A percentile compares a stretch with the other conserved stretches of the same genome.
Conservation (phyloP, 2,797 vertebrate genomes). For the Sarcoramphus papa region DNA sequence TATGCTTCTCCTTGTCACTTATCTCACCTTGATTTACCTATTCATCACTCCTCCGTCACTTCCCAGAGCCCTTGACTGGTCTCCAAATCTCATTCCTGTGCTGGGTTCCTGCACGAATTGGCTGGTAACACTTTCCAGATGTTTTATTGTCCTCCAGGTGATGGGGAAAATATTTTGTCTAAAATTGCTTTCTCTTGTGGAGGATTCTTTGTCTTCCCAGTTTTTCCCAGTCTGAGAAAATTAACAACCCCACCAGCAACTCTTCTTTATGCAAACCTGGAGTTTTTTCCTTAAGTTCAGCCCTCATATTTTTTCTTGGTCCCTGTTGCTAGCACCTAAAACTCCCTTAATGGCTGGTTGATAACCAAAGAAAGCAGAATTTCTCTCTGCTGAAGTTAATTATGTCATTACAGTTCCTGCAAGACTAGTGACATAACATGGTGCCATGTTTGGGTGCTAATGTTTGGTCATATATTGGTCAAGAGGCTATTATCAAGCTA, state of each 20-base stretch:
- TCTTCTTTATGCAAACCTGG: not conserved
- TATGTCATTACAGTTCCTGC: not conserved
- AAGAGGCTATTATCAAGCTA: not conserved
- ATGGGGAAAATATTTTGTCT: not conserved
- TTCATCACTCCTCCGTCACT: not conserved
- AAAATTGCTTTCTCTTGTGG: not conserved
- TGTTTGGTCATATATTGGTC: not conserved
- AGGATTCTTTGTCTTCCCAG: not conserved
- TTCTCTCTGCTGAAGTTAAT: not conserved
- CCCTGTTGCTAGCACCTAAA: not conserved
- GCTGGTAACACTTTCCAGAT: slow-evolving; percentile 14
- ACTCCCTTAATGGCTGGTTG: not conserved
- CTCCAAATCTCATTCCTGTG: not conserved
- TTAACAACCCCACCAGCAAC: not conserved
- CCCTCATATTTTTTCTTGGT: not conserved
- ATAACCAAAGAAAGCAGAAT: not conserved
- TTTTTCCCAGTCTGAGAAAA: not conserved
- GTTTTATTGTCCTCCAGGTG: slow-evolving; percentile 14
- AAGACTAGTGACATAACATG: not conserved
- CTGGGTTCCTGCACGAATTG: not conserved
- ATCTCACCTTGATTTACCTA: not conserved
- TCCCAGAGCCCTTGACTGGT: not conserved
- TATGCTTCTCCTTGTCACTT: not conserved
- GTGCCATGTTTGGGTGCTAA: not conserved
- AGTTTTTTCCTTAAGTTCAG: not conserved